These are phyloP conservation scores for Helicoverpa assulta DNA, from an alignment of 2,888 invertebrate genomes.

Conservation along the genomic window DNA sequence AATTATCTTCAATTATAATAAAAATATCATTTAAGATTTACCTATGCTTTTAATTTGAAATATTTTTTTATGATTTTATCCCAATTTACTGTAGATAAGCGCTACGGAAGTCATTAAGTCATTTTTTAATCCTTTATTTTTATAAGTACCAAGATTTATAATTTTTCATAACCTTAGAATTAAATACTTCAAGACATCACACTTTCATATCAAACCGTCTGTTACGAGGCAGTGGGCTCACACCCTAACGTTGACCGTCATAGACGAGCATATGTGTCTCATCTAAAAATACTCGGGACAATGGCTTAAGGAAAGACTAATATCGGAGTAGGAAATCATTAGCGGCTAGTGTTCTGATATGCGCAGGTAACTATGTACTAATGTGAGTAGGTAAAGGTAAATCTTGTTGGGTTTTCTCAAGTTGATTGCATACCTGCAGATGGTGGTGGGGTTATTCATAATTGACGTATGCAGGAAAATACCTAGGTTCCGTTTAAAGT, in stretches of 20 bases:
- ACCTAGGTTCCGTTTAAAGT: neutral
- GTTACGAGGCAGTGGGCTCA: conserved; percentile 23
- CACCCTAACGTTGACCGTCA: conserved; percentile 61
- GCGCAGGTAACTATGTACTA: conserved; percentile 35
- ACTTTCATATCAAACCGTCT: neutral
- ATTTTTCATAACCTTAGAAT: no score
- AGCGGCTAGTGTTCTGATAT: conserved; percentile 19
- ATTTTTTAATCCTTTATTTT: no score
- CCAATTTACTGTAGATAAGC: no score
- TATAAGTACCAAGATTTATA: no score
- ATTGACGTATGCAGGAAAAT: neutral
- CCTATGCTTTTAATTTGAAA: no score
- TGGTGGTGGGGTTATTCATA: neutral
- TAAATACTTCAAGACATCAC: neutral
- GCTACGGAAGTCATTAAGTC: no score
- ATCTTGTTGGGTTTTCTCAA: conserved; percentile 19
- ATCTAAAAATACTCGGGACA: conserved; percentile 64
- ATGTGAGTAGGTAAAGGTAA: conserved; percentile 2
- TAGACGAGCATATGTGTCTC: conserved; percentile 62
- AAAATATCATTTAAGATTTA: no score
- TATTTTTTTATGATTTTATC: no score
- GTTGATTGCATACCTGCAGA: conserved; percentile 16
- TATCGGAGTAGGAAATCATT: conserved; percentile 51
- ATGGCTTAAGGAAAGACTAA: conserved; percentile 60
- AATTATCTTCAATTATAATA: no score